Evolutionary conservation across 2,797 vertebrate species (phyloP).

Genomic region (Bucorvus abyssinicus): DNA sequence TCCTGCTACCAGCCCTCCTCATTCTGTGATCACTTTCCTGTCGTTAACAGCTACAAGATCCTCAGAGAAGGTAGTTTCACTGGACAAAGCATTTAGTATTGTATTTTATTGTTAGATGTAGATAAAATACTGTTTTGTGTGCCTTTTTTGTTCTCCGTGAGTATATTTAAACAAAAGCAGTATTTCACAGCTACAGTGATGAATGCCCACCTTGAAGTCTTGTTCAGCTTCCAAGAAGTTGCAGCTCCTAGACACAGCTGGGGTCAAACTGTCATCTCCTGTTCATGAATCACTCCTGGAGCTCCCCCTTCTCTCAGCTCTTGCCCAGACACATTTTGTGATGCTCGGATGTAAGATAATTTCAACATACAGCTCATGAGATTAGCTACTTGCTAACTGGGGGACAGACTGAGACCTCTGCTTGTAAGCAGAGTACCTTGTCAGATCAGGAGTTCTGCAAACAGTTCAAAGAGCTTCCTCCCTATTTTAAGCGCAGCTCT

Average conservation of each 20-base stretch:
- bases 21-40: background rate
- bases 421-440: background rate
- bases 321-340: background rate
- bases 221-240: background rate
- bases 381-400: background rate
- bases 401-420: background rate
- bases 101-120: background rate
- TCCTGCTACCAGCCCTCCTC: background rate
- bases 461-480: background rate
- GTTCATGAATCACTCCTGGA: background rate
- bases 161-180: background rate
- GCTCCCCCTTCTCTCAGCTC: background rate
- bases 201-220: background rate
- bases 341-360: background rate
- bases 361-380: background rate
- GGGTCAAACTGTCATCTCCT: background rate
- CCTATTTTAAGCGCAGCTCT: background rate
- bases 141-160: background rate
- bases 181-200: background rate
- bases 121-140: background rate
- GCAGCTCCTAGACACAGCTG: background rate
- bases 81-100: background rate
- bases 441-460: background rate
- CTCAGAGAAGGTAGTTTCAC: background rate
- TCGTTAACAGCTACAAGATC: background rate